These are phyloP conservation scores for Amphipyra tragopoginis DNA, from an alignment of 2,888 invertebrate species.

Conservation along the genomic window DNA sequence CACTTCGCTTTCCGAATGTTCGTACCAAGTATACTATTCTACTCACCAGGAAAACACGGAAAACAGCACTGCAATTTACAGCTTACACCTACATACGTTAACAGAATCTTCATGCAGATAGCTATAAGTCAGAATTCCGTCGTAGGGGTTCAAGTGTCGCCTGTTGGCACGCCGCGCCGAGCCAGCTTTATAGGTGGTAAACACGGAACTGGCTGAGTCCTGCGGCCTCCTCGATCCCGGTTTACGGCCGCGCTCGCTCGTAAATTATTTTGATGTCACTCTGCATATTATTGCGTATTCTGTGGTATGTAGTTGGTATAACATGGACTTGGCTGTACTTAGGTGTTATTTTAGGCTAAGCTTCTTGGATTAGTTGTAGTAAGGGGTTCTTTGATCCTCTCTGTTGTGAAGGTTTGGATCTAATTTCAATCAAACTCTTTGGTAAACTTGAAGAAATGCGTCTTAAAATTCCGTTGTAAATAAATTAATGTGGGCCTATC, in stretches of 20 bases:
- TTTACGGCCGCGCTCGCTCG: slow-evolving; percentile 52
- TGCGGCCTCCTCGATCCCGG: slow-evolving; percentile 52
- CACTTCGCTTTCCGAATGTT: too few species aligned
- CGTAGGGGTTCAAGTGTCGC: slow-evolving; percentile 34
- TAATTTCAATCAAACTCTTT: background rate
- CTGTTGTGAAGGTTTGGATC: background rate
- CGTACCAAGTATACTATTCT: background rate
- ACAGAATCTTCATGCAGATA: slow-evolving; percentile 2
- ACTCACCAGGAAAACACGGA: background rate
- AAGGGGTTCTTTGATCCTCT: background rate
- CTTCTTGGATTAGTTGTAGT: background rate
- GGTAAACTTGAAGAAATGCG: background rate
- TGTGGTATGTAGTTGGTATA: slow-evolving; percentile 31
- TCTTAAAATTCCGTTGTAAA: too few species aligned
- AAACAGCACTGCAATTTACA: background rate
- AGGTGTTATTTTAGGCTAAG: slow-evolving; percentile 11
- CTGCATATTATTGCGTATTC: slow-evolving; percentile 55
- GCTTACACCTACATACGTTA: background rate
- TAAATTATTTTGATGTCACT: slow-evolving; percentile 62
- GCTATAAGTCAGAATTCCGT: slow-evolving; percentile 15
- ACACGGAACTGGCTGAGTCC: slow-evolving; percentile 56
- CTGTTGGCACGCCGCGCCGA: slow-evolving; percentile 38
- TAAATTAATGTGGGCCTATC: too few species aligned
- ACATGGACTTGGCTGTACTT: slow-evolving; percentile 11
- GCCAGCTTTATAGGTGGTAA: slow-evolving; percentile 56